Evolutionary conservation across 1,140 invertebrate species (phyloP), one percentile per base, ranked within the genome.

Genomic region (Gonatopus flavifemur): DNA sequence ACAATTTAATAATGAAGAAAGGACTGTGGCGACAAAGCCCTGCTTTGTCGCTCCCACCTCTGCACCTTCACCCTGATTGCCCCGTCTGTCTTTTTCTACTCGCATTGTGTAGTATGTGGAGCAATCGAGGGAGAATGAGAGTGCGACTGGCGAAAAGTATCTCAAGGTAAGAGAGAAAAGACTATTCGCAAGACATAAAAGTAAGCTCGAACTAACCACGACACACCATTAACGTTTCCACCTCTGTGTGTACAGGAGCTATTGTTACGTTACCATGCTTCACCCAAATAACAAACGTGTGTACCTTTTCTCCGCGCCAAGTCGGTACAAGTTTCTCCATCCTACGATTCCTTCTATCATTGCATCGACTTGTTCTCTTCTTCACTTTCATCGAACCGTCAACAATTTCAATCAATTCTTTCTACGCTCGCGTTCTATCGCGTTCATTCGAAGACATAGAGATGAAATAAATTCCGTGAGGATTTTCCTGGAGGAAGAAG

Each of bases 1-100:
- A 59, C 64, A 66, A 70, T 70, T 74, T 72, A 72, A 73, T 72
- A 71, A 67, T 56, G 61, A 57, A 64, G 58, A 67, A 69, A 65
- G 45, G 62, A 59, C 55, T 54, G 48, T 48, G 46, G 43, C 57
- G 52, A 70, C 63, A 65, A 69, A 69, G 61, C 58, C 40, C 36
- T 19, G 45, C 49, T 53, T 52, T 53, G 52, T 42, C 12, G 38
- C 31, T 48, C 28, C 43, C 18, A 6, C 30, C 31, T 40, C 38
- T 18, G 10, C n/a, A n/a, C n/a, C 31, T 40, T 35, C 15, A 20
- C 30, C 19, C 49, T 52, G n/a, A n/a, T n/a, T n/a, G n/a, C n/a
- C n/a, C 50, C 36, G 16, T 49, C 19, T 42, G 42, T 56, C 35
- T 35, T 18, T 53, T 41, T 41, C 48, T 32, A n/a, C 38, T 52